Percentiles rank a stretch among this genome's conserved stretches.
phyloP scores from a whole-genome alignment of 53 echinoderm and acorn worm species.

The Hippasteria phrygiana region DNA sequence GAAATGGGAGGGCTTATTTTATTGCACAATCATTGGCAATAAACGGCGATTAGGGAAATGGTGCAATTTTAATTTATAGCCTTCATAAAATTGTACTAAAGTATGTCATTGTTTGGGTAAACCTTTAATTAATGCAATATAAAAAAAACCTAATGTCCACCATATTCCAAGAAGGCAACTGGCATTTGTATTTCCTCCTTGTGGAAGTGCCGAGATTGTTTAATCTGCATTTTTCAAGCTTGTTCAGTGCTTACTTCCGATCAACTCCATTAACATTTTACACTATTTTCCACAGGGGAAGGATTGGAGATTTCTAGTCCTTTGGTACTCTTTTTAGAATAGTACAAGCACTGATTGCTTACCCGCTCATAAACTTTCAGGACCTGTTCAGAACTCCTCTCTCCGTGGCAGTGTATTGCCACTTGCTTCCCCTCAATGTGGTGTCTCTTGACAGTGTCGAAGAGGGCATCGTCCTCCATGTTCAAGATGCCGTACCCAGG shows the following conservation, averaged over 20 bases:
- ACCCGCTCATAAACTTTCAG: conserved; percentile 74
- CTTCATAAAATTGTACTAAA: too few relatives aligned
- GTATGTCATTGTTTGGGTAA: too few relatives aligned
- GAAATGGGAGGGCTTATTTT: too few relatives aligned
- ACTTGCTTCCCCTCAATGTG: conserved; percentile 62
- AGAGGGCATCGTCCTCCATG: conserved; percentile 52
- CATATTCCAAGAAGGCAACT: too few relatives aligned
- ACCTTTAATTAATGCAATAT: too few relatives aligned
- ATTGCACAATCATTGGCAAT: not conserved
- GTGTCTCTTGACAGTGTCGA: conserved; percentile 62
- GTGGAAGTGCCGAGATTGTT: too few relatives aligned
- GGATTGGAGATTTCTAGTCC: not conserved
- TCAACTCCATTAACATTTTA: not conserved
- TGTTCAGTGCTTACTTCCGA: too few relatives aligned
- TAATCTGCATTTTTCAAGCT: too few relatives aligned
- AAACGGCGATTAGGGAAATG: not conserved
- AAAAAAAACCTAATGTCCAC: too few relatives aligned
- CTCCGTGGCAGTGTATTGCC: conserved; percentile 77
- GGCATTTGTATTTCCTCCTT: too few relatives aligned
- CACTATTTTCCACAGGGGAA: not conserved
- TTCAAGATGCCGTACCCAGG: conserved; percentile 70
- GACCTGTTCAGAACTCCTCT: conserved; percentile 70
- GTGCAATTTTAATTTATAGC: too few relatives aligned
- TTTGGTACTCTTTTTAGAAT: not conserved
- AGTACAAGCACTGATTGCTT: not conserved